Base-by-base conservation (phyloP, 2,888 invertebrate genomes). In the Cryptocephalus primarius region DNA sequence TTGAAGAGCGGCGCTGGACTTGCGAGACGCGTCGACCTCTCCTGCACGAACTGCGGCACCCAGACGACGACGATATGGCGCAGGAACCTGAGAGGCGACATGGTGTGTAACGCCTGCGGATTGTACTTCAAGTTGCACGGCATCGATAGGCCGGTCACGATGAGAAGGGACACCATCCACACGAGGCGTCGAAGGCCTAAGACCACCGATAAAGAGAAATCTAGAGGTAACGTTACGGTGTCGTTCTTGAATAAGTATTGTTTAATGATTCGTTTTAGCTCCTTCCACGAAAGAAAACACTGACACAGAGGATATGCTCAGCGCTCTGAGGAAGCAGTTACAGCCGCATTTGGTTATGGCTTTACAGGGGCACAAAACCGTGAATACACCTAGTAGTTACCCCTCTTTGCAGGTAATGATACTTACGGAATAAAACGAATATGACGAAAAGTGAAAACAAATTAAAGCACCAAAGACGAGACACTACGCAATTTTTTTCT, bases 91-190 rank as follows among this genome's bases (percentile, higher is more conserved):
- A 84, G 89, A 63, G 96, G 96, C 2, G 95, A 97, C 75, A 95
- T 97, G 79, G 97, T 97, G 49, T 97, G 97, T 73, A 97, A 97
- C 73, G 97, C 97, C 38, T 97, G 97, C 70, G 97, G 96, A 0
- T 79, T 97, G 34, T 97, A 97, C 75, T 96, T 84, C 75, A 97
- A 97, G 73, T 77, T 97, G 58, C 97, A 97, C 72, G 90, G 90
- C 54, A 85, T 93, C 45, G 89, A 91, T 70, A 79, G 95, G 49
- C 95, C 95, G 22, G 81, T 89, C 58, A 89, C 93, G 48, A 96
- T 96, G 94, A 80, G 93, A 60, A 86, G 95, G 61, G 95, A 95
- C 69, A 94, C 93, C 39, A 94, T 96, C 60, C 95, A 95, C 71
- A 93, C 93, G 48, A 76, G 94, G 52, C 86, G 93, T 70, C 79